Conservation (phyloP, 2,113 vertebrate species). For the Microcebus ravelobensis region DNA sequence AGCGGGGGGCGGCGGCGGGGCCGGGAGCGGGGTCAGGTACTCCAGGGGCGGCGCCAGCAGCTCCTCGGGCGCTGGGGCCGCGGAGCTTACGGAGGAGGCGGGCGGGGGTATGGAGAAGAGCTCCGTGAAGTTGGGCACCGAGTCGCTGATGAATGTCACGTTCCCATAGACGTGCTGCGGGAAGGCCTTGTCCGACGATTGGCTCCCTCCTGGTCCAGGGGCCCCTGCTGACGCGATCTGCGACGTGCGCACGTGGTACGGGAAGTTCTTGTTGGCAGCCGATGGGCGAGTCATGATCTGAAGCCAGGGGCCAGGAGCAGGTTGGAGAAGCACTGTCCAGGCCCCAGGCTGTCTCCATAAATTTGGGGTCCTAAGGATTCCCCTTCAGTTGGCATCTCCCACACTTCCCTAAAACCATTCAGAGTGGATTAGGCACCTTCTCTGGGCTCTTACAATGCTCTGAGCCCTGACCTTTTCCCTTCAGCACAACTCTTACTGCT, state of each 20-base stretch:
- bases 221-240: slow-evolving; percentile 87
- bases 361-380: neutral
- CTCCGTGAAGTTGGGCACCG: slow-evolving; percentile 96
- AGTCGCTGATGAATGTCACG: slow-evolving; percentile 93
- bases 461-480: neutral
- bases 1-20: slow-evolving; percentile 79
- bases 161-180: slow-evolving; percentile 95
- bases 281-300: slow-evolving; percentile 94
- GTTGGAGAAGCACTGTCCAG: neutral
- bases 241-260: slow-evolving; percentile 94
- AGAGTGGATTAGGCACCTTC: neutral
- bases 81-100: slow-evolving; percentile 79
- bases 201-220: slow-evolving; percentile 51
- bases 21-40: slow-evolving; percentile 77
- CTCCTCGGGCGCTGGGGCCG: slow-evolving; percentile 83
- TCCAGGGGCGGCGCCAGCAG: slow-evolving; percentile 82
- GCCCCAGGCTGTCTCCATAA: neutral
- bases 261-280: slow-evolving; percentile 96
- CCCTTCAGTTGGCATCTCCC: neutral
- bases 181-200: slow-evolving; percentile 85
- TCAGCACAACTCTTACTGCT: neutral
- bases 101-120: slow-evolving; percentile 94
- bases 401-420: neutral
- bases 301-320: neutral
- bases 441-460: neutral